Base-by-base conservation (phyloP, 2,888 invertebrate genomes). In the Microctonus brassicae region DNA sequence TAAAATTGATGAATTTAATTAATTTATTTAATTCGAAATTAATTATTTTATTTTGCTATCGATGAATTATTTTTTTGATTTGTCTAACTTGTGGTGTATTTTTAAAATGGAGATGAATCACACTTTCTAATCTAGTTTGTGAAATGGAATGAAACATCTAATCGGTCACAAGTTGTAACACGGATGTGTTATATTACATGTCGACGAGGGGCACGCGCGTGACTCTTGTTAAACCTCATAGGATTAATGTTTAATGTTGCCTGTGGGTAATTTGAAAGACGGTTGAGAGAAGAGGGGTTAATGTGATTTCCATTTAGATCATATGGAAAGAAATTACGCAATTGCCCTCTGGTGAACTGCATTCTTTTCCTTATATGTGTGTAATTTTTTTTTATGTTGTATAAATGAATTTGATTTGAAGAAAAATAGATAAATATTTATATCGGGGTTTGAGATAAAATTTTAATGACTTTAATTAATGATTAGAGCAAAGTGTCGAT, bases 131-230 rank as follows among this genome's bases (percentile, higher is more conserved):
- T 57, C 66, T n/a, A n/a, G 26, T 11, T 26, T 67, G n/a, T 57
- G 61, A 34, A 55, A 22, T 63, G 34, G 17, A 29, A 29, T 57
- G 47, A 34, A 55, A 36, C 34, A 33, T 68, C 63, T 72, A 62
- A 72, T 69, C 68, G 62, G 39, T 47, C 47, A 47, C 47, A 47
- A 72, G 64, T 47, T 63, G 69, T 63, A 63, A 63, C 39, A 61
- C 68, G 61, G 47, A 13, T 20, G 68, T 60, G 60, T 68, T 68
- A 22, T 58, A 36, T 39, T 24, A 61, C 68, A 39, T 52, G 68
- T 68, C 22, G 24, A 29, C 47, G 20, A 47, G 47, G 17, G 7
- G 47, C 47, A 47, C 24, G 33, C 63, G 63, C 52, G 52, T 64
- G 63, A 64, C 63, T 47, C 47, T 47, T 26, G 63, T 64, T 52